Base-by-base conservation (phyloP, 2,888 invertebrate genomes). In the Trissolcus brochymenae region DNA sequence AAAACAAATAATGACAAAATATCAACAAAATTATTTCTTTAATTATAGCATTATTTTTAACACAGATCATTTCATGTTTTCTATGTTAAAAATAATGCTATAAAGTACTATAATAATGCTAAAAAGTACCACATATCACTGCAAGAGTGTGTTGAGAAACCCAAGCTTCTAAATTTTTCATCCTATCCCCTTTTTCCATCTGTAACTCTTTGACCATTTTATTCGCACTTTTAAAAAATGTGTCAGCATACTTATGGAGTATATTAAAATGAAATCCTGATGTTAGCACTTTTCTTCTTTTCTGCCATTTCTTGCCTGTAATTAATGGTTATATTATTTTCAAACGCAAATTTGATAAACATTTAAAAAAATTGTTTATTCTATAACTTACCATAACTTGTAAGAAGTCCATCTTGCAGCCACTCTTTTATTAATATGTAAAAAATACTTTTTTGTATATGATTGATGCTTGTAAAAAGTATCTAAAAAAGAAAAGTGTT, bases 321-420 rank as follows among this genome's bases (percentile, higher is more conserved):
- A 49, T 14, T 43, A 21, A 29, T 35, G 3, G 2, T 54, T 29
- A 16, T 35, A 21, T n/a, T 2, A 16, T 54, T 54, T 29, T 11
- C 13, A 21, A 21, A 53, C 11, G 16, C 49, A 16, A 14, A 55
- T 9, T 55, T 35, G 3, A 16, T 46, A 14, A 46, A n/a, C n/a
- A n/a, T n/a, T 13, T 1, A 2, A 7, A 13, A 2, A 29, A 29
- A 0, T 29, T 29, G 1, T 29, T 29, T 6, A 29, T 29, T 29
- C 4, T 46, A n/a, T 2, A 19, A 19, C 19, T 19, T 19, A 19
- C 19, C 78, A 35, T 55, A 46, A 41, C 75, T 78, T 16, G 76
- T 76, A 3, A 78, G 53, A 21, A 78, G 67, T 16, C 78, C 78
- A 51, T 74, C 62, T 14, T 46, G 11, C 13, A 78, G 71, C 78